Conservation (phyloP, 2,113 vertebrate species). For the Corythaeola cristata region DNA sequence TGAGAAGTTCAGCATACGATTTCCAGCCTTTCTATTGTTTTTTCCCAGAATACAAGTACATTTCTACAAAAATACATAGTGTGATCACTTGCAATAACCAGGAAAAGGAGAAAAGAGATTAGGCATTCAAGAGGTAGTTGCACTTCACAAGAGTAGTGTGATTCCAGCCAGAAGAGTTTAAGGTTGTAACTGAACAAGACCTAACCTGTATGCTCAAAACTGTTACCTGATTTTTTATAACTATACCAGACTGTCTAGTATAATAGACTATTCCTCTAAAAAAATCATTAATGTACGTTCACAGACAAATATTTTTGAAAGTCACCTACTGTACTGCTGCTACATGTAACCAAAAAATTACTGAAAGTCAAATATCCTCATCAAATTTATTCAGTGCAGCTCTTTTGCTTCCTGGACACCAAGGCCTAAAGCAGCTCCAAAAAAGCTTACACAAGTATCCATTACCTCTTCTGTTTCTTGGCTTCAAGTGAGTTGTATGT, state of each 20-base stretch:
- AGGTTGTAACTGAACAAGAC: not conserved
- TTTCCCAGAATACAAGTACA: not conserved
- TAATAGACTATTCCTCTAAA: not conserved
- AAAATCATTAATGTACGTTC: not conserved
- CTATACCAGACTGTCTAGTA: not conserved
- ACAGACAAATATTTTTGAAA: not conserved
- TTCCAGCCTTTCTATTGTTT: not conserved
- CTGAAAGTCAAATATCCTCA: not conserved
- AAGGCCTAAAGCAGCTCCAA: not conserved
- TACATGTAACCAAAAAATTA: not conserved
- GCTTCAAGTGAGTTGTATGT: not conserved
- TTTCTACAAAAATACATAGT: not conserved
- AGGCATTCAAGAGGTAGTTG: not conserved
- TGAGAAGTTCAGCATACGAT: not conserved
- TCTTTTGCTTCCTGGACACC: not conserved
- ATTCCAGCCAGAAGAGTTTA: not conserved
- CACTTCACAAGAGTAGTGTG: not conserved
- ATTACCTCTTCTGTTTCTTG: not conserved
- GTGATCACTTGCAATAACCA: not conserved
- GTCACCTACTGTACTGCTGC: not conserved
- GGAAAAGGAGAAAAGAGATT: not conserved
- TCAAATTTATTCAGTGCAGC: not conserved
- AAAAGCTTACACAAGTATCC: not conserved
- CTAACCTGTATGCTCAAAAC: not conserved
- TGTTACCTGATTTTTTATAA: not conserved